Conservation (phyloP, 2,113 vertebrate species). For the Periophthalmus modestus region DNA sequence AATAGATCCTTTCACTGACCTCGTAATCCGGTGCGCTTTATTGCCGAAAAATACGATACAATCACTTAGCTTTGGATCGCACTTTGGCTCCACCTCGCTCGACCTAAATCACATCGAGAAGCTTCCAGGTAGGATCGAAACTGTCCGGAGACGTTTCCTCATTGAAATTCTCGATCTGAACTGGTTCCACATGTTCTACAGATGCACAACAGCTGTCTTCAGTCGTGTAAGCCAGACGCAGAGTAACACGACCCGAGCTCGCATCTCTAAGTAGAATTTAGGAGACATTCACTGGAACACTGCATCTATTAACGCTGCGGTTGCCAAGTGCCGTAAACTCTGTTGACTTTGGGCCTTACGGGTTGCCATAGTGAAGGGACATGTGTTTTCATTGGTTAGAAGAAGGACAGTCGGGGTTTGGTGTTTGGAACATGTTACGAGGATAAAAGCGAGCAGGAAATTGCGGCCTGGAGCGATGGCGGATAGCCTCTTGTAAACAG, state of each 20-base stretch:
- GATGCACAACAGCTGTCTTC: slow-evolving; percentile 47
- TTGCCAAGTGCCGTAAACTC: slow-evolving; percentile 27
- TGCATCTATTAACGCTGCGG: slow-evolving; percentile 36
- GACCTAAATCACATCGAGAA: slow-evolving; percentile 13
- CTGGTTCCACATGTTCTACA: slow-evolving; percentile 57
- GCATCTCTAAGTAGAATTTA: slow-evolving; percentile 23
- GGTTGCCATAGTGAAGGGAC: slow-evolving; percentile 8
- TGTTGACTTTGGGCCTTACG: slow-evolving; percentile 15
- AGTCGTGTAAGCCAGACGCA: slow-evolving; percentile 35
- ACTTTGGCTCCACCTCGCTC: neutral
- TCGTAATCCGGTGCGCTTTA: too few relatives aligned
- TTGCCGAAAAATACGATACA: too few relatives aligned
- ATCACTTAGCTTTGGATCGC: neutral
- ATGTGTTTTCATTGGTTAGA: slow-evolving; percentile 15
- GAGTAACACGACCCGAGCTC: slow-evolving; percentile 31
- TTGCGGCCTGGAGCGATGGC: neutral
- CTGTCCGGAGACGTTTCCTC: slow-evolving; percentile 15
- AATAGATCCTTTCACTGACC: too few relatives aligned
- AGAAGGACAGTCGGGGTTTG: neutral
- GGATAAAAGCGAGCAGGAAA: slow-evolving; percentile 1
- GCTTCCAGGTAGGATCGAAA: slow-evolving; percentile 21
- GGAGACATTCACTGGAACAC: slow-evolving; percentile 20
- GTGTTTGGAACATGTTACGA: neutral
- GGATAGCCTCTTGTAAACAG: slow-evolving; percentile 8
- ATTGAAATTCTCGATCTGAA: slow-evolving; percentile 46